These are phyloP conservation scores for Apamea crenata DNA, from an alignment of 2,888 invertebrate species.

Conservation along the genomic window DNA sequence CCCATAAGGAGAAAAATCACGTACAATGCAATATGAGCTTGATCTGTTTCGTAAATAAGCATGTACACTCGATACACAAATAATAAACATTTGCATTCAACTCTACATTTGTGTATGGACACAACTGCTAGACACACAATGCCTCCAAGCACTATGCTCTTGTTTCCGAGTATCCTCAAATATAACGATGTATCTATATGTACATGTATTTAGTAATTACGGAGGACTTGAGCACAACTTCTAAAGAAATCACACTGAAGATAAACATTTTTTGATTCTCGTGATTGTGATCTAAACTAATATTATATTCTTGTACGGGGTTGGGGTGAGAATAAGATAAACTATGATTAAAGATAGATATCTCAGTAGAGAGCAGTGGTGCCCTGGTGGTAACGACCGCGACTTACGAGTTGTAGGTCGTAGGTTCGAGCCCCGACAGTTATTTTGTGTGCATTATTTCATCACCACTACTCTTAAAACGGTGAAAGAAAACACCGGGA, in stretches of 20 bases:
- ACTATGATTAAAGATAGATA: too few species aligned
- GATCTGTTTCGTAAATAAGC: constrained; percentile 24
- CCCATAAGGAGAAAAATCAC: background rate
- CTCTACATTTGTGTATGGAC: constrained; percentile 5
- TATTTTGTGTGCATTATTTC: too few species aligned
- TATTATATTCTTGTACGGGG: too few species aligned
- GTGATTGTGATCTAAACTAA: too few species aligned
- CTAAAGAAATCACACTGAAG: too few species aligned
- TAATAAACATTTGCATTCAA: constrained; percentile 25
- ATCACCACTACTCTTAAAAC: too few species aligned
- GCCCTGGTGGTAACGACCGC: background rate
- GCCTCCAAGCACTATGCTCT: background rate
- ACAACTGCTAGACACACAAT: background rate
- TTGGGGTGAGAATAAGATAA: too few species aligned
- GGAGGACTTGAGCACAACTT: background rate
- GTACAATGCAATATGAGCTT: background rate
- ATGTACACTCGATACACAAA: constrained; percentile 9
- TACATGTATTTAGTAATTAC: background rate
- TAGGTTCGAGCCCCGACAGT: too few species aligned
- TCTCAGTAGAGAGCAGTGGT: background rate
- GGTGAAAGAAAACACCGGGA: too few species aligned
- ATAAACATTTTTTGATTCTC: too few species aligned
- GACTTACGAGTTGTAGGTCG: too few species aligned
- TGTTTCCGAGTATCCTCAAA: background rate
- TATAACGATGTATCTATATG: background rate